These are phyloP conservation scores for Panulirus ornatus DNA, from an alignment of 1,140 invertebrate genomes.

Conservation along the genomic window DNA sequence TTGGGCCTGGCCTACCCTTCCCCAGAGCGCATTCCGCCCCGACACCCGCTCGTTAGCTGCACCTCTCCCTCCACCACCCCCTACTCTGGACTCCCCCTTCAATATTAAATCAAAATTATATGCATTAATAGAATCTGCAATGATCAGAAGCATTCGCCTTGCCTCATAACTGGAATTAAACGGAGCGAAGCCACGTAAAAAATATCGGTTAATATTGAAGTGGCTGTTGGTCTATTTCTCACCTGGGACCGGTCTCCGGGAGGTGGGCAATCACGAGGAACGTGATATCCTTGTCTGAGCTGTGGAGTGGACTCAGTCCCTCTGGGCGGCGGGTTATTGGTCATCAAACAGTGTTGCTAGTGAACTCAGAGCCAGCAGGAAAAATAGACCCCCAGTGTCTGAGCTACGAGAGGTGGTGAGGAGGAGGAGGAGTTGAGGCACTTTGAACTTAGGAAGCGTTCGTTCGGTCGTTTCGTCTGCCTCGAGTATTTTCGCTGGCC, in stretches of 20 bases:
- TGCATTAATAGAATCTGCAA: conserved; percentile 15
- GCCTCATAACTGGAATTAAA: conserved; percentile 45
- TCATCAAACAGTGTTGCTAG: conserved; percentile 44
- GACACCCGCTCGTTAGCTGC: not conserved
- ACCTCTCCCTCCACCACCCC: not conserved
- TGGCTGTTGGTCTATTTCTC: conserved; percentile 39
- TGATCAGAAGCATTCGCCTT: conserved; percentile 18
- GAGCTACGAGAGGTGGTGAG: too few relatives aligned
- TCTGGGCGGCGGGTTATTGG: conserved; percentile 39
- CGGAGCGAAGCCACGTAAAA: conserved; percentile 9
- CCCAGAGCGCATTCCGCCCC: not conserved
- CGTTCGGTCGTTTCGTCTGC: too few relatives aligned
- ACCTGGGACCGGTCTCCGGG: conserved; percentile 38
- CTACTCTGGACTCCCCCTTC: not conserved
- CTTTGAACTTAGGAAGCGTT: not conserved
- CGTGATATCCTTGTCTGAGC: conserved; percentile 54
- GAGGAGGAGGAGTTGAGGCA: too few relatives aligned
- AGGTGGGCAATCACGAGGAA: conserved; percentile 44
- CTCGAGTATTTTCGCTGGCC: not conserved
- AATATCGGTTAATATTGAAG: conserved; percentile 41
- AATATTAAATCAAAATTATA: conserved; percentile 43
- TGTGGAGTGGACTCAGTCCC: conserved; percentile 46
- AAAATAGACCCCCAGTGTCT: not conserved
- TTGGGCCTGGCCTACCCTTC: conserved; percentile 13
- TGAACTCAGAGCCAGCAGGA: conserved; percentile 33